A percentile compares a stretch with the other conserved stretches of the same genome.
These are phyloP conservation scores for Catostylus mosaicus DNA, from an alignment of 30 jellyfish, hydroid and myxozoan genomes.

Conservation along the genomic window DNA sequence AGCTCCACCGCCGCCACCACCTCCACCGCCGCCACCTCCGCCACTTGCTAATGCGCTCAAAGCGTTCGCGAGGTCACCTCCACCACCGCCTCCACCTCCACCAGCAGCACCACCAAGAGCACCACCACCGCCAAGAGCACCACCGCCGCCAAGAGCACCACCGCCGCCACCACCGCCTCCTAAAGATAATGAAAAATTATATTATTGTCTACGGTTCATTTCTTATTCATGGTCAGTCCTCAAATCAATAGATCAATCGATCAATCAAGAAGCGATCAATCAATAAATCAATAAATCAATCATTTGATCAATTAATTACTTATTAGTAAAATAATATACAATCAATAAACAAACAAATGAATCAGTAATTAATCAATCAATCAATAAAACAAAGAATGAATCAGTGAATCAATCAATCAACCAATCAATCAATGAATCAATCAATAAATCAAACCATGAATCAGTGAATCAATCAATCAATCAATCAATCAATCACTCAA, in stretches of 20 bases:
- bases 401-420: too few relatives aligned
- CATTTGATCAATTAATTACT: neutral
- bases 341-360: too few relatives aligned
- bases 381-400: too few relatives aligned
- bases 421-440: too few relatives aligned
- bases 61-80: slow-evolving; percentile 76
- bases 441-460: too few relatives aligned
- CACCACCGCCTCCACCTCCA: slow-evolving; percentile 81
- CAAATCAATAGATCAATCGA: neutral
- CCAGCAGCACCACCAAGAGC: slow-evolving; percentile 80
- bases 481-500: neutral
- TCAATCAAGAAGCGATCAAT: neutral
- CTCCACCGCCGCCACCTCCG: slow-evolving; percentile 72
- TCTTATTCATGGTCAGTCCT: too few relatives aligned
- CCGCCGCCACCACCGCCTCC: slow-evolving; percentile 74
- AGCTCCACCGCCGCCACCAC: slow-evolving; percentile 91
- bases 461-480: too few relatives aligned
- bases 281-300: neutral
- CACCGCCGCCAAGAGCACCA: slow-evolving; percentile 62
- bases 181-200: neutral
- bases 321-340: too few relatives aligned
- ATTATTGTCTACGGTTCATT: too few relatives aligned
- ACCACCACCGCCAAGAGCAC: slow-evolving; percentile 67
- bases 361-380: too few relatives aligned
- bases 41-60: slow-evolving; percentile 77